Conservation (phyloP, 2,797 vertebrate species). For the Sciurus carolinensis region DNA sequence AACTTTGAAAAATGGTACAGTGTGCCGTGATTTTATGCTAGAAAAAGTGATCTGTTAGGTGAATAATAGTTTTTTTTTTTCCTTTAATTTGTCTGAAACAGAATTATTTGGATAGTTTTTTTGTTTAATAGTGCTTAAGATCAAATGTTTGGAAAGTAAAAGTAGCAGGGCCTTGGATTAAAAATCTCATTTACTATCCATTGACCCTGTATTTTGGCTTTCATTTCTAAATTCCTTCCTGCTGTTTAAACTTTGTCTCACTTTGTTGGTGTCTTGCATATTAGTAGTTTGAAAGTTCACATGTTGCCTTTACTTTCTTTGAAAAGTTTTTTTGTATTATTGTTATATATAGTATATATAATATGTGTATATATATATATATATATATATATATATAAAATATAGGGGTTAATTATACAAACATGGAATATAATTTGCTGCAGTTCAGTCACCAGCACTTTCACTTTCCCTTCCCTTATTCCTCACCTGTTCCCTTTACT, state of each 20-base stretch:
- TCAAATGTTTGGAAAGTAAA: constrained; percentile 8
- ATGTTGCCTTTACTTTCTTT: neutral
- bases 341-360: no score
- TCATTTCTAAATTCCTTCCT: neutral
- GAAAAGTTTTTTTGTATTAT: neutral
- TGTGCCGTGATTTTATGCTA: neutral
- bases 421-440: no score
- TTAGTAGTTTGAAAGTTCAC: constrained; percentile 47
- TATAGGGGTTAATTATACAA: no score
- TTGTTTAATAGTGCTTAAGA: constrained; percentile 11
- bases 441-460: no score
- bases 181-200: constrained; percentile 33
- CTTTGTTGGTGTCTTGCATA: neutral
- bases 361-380: no score
- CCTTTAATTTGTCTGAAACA: constrained; percentile 25
- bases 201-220: constrained; percentile 9
- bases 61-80: neutral
- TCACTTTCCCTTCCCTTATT: no score
- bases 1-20: neutral
- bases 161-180: neutral
- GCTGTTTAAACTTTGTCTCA: constrained; percentile 14
- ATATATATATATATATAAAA: no score
- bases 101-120: neutral
- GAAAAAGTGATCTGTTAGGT: neutral
- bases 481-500: no score